Conservation (phyloP, 1,140 invertebrate species). For the Nasonia longicornis region DNA sequence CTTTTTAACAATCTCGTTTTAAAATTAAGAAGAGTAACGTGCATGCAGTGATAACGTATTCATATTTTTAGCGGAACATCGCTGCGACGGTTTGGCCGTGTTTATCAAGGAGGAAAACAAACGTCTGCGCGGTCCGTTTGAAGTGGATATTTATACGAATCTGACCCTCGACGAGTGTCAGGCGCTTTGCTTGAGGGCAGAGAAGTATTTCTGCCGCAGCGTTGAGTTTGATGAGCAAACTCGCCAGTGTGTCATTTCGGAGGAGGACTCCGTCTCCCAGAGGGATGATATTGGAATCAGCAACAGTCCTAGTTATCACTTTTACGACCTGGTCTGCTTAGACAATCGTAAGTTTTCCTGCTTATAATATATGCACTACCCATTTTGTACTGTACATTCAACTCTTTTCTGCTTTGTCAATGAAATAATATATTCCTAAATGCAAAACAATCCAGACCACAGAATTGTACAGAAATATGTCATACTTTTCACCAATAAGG, state of each 20-base stretch:
- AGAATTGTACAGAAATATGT: too few relatives aligned
- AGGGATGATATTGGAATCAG: conserved; percentile 86
- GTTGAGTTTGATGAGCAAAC: conserved; percentile 91
- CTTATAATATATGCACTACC: not conserved
- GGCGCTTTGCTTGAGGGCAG: conserved; percentile 80
- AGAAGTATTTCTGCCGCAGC: conserved; percentile 89
- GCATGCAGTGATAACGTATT: not conserved
- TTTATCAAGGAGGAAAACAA: conserved; percentile 92
- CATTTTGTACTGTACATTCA: too few relatives aligned
- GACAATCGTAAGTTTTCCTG: conserved; percentile 81
- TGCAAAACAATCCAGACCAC: too few relatives aligned
- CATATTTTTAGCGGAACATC: conserved; percentile 77
- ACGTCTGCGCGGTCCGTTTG: conserved; percentile 86
- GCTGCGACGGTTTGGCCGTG: conserved; percentile 86
- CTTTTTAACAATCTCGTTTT: not conserved
- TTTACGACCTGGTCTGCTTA: conserved; percentile 86
- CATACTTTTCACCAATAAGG: too few relatives aligned
- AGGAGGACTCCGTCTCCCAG: conserved; percentile 89
- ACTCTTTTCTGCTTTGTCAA: too few relatives aligned
- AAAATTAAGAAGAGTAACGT: not conserved
- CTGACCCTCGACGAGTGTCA: conserved; percentile 88
- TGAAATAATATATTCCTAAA: too few relatives aligned
- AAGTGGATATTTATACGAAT: conserved; percentile 87
- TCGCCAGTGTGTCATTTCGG: conserved; percentile 85
- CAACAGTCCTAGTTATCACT: conserved; percentile 84